Evolutionary conservation across 2,797 vertebrate species (phyloP), one percentile per base, ranked within the genome.

Genomic region (Erpetoichthys calabaricus): DNA sequence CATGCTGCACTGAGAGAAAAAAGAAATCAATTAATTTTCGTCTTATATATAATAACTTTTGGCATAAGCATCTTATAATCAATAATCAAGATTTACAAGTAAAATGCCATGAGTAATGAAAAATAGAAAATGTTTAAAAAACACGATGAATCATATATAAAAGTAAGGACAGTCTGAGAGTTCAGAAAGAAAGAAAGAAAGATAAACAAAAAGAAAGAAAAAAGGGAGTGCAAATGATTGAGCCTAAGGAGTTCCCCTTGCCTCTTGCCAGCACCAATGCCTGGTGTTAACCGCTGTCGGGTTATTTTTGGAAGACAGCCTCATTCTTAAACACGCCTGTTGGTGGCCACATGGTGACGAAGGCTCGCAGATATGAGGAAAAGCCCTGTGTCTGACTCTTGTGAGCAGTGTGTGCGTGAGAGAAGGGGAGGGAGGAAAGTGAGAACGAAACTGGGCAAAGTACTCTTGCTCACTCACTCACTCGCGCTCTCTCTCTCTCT

Each of bases 281-380:
- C 59, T 66, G 75, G 63, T 56, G 67, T 73, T 67, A 64, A 75
- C 76, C 58, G 43, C 57, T 70, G 68, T 68, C 65, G 56, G 63
- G 75, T 79, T 86, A 80, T 84, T 85, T 80, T 68, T 56, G 76
- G 74, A 66, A 58, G 56, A 53, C 65, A 67, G 69, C 72, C 69
- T 66, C 54, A 47, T 67, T 69, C 71, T 64, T 60, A 42, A 51
- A 66, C 3, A 63, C 73, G 67, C 52, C 64, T 55, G 66, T 63
- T 51, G 54, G 64, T 71, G 64, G 65, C 65, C 68, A 69, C 66
- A 65, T 72, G 74, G 71, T 73, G 71, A 70, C 70, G 67, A 64
- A 73, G 74, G 76, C 72, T 73, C 67, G 60, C 55, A 68, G 5
- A 58, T 75, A 74, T 68, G 76, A 72, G 59, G 65, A 70, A 63